These are phyloP conservation scores for Deroplatys truncata DNA, from an alignment of 2,888 invertebrate species.

Conservation along the genomic window DNA sequence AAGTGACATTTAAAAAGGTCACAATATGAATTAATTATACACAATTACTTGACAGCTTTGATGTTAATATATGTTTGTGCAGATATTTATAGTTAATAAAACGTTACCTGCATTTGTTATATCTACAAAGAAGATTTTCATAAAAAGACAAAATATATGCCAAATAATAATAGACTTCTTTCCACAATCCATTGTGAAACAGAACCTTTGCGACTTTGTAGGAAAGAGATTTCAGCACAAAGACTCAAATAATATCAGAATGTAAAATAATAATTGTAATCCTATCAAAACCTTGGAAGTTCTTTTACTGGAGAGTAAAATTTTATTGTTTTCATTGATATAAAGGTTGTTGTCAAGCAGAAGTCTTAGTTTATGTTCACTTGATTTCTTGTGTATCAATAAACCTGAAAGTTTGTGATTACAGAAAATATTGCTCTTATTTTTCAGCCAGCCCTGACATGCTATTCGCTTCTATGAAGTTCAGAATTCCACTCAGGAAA, in stretches of 20 bases:
- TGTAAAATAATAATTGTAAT: not conserved
- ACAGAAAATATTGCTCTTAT: not conserved
- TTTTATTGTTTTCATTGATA: not conserved
- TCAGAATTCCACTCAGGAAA: too few species aligned
- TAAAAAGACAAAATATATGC: not conserved
- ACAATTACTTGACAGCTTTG: too few species aligned
- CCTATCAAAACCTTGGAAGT: not conserved
- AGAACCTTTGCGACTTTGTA: not conserved
- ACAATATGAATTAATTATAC: too few species aligned
- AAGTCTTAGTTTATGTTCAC: not conserved
- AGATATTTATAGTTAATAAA: not conserved
- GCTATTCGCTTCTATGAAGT: too few species aligned
- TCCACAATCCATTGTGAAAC: not conserved
- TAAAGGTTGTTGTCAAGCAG: not conserved
- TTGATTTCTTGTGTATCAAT: not conserved
- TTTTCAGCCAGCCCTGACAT: too few species aligned
- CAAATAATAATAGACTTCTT: not conserved
- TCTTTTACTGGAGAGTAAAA: not conserved
- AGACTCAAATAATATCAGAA: not conserved
- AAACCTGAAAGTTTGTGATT: not conserved
- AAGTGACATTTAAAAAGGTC: too few species aligned
- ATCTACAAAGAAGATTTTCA: not conserved
- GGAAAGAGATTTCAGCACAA: not conserved
- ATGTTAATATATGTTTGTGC: too few species aligned
- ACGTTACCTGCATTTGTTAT: not conserved